Evolutionary conservation across 1,140 invertebrate species (phyloP), one percentile per base, ranked within the genome.

Genomic region (Polypedilum vanderplanki): DNA sequence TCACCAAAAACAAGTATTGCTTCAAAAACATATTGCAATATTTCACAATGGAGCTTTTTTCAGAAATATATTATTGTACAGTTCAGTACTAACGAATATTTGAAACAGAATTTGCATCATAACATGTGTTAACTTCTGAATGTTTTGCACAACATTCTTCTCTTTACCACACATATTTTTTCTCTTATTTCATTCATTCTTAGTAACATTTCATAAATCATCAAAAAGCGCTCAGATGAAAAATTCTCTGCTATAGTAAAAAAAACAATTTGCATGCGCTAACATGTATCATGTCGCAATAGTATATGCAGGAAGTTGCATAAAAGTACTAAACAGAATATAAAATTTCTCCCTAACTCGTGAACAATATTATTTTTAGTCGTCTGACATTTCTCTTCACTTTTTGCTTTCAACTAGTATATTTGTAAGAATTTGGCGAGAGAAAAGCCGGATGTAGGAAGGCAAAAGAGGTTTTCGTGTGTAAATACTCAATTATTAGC

Each of bases 161-260:
- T 57, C n/a, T n/a, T n/a, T 12, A 57, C 12, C 12, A 15, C n/a
- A 46, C 41, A 46, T 9, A 46, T 1, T 12, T 41, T 10, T 15
- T n/a, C n/a, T 12, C 12, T n/a, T 12, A 46, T 57, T n/a, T 12
- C 12, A n/a, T 57, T 57, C 46, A 57, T 57, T 57, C 46, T 57
- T 57, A n/a, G 46, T 57, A 57, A n/a, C 46, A 57, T 57, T 57
- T 57, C 46, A 57, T 57, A 57, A 57, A 57, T 57, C 46, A 57
- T 57, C 46, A 57, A 57, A 57, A 57, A 57, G 46, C n/a, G 46
- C 12, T 57, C 12, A 15, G 46, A 57, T 57, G 46, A 57, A 57
- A 15, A 57, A 57, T 57, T 57, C 15, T 46, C 12, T 57, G 46
- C 15, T 57, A 57, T 57, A 57, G n/a, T n/a, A 12, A 57, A 57